These are phyloP conservation scores for Chelon labrosus DNA, from an alignment of 2,797 vertebrate species.

Conservation along the genomic window DNA sequence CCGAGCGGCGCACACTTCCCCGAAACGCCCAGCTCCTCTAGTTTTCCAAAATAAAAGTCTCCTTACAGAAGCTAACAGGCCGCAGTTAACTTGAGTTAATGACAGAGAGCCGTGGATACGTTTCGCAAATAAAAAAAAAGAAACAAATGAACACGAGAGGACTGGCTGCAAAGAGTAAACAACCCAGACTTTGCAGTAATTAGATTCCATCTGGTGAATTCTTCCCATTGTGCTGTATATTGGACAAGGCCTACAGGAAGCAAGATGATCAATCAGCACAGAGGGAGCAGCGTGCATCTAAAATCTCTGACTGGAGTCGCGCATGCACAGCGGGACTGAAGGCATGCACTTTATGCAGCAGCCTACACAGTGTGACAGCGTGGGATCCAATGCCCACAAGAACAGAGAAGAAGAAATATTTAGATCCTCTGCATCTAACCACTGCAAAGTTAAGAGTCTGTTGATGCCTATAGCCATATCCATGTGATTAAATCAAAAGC, in stretches of 20 bases:
- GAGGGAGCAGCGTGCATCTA: constrained; percentile 12
- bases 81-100: constrained; percentile 60
- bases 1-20: constrained; percentile 27
- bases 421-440: constrained; percentile 5
- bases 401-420: constrained; percentile 4
- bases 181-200: constrained; percentile 37
- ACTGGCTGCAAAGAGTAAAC: constrained; percentile 30
- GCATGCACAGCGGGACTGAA: constrained; percentile 25
- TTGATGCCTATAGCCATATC: background rate
- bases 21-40: constrained; percentile 16
- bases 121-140: constrained; percentile 44
- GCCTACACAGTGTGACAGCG: constrained; percentile 25
- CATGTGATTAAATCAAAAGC: background rate
- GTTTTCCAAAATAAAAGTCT: constrained; percentile 49
- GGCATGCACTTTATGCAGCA: constrained; percentile 6
- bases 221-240: constrained; percentile 13
- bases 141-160: constrained; percentile 27
- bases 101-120: constrained; percentile 44
- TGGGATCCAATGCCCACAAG: constrained; percentile 28
- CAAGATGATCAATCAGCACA: constrained; percentile 44
- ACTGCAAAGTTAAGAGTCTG: background rate
- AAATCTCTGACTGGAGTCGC: constrained; percentile 26
- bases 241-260: constrained; percentile 49
- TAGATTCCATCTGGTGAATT: constrained; percentile 43
- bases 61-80: constrained; percentile 55